Evolutionary conservation across 2,888 invertebrate genomes (phyloP), one percentile per base, ranked within the genome.

Genomic region (Apoda limacodes): DNA sequence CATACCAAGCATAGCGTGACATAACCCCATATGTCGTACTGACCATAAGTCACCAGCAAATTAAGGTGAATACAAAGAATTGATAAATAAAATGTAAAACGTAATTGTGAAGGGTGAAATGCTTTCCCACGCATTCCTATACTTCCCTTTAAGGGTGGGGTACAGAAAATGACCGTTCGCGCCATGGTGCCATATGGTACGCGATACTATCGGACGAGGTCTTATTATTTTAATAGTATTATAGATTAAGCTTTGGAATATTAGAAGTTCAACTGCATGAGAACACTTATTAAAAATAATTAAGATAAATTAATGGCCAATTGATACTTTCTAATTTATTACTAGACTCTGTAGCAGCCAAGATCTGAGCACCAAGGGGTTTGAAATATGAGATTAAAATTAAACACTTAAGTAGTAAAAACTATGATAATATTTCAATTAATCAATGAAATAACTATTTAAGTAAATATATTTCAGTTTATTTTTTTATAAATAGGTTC

Each of bases 11-110:
- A 36, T 53, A 27, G 51, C 61, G 57, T 60, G 60, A 49, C 57
- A 14, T 24, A 30, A 24, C 36, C 35, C 50, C 74, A 74, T 72
- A 67, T 74, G 69, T 48, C 45, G 37, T 46, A 52, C 49, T 62
- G 68, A 61, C 74, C 75, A 76, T 76, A 76, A 75, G 74, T 72
- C 74, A 75, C 75, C 60, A 54, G 57, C 50, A 51, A 50, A 59
- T 57, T 60, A 60, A 61, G 59, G 50, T 50, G 53, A 60, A 63
- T 46, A 42, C 56, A 60, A 64, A 59, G 56, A 55, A 52, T 49
- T 55, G 52, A 57, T 60, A 64, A 52, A 60, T 52, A 49, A 47
- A 6, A 43, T 39, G 34, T 37, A 29, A 53, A 48, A 47, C 44
- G 43, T 57, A 63, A 64, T 65, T 60, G 59, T 52, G 55, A 52